A percentile compares a stretch with the other conserved stretches of the same genome.
Conservation (phyloP, 2,113 vertebrate genomes). For the cattle (Bos taurus) region ARS-UCD2.0 NC_037343.1:16773501-16774000, state of each 20-base stretch:
- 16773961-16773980: neutral
- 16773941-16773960: neutral
- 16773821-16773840: neutral
- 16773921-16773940: neutral
- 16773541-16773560: neutral
- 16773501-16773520: neutral
- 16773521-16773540: neutral
- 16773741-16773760: neutral
- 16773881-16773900: neutral
- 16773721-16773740: neutral
- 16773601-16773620: neutral
- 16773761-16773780: neutral
- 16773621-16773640: neutral
- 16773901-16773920: no score
- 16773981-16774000: neutral
- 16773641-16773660: neutral
- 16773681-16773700: neutral
- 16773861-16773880: neutral
- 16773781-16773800: neutral
- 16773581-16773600: neutral
- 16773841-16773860: neutral
- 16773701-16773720: neutral
- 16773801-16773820: neutral
- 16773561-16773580: neutral
- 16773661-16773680: neutral